Conservation (phyloP, 2,797 vertebrate genomes). For the Sarcophilus harrisii region DNA sequence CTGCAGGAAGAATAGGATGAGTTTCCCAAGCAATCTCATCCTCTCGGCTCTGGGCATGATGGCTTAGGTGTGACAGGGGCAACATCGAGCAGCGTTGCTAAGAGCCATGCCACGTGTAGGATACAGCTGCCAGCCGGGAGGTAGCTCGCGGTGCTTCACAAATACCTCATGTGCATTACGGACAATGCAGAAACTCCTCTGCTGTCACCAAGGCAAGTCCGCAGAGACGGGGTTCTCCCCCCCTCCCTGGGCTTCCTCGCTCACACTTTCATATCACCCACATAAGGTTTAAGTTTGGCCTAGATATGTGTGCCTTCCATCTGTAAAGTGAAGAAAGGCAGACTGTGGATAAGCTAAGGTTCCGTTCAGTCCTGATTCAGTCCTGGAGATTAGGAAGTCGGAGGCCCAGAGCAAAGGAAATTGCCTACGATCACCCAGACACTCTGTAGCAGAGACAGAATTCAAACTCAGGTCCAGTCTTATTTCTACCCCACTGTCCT, state of each 20-base stretch:
- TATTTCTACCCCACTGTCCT: background rate
- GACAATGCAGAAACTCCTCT: background rate
- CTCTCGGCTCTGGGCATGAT: too few species aligned
- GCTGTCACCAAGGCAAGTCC: background rate
- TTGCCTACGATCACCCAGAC: background rate
- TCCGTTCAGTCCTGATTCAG: background rate
- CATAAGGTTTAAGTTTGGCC: background rate
- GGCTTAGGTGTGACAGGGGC: background rate
- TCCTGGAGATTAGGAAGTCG: background rate
- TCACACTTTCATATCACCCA: background rate
- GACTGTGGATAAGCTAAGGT: background rate
- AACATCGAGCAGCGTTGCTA: background rate
- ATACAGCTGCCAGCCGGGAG: background rate
- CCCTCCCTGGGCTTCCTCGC: background rate
- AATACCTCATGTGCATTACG: conserved; percentile 50
- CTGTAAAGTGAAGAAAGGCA: background rate
- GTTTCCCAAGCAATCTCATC: background rate
- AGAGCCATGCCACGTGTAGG: background rate
- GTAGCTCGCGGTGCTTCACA: background rate
- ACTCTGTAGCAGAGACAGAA: background rate
- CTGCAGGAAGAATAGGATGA: background rate
- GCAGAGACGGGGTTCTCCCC: background rate
- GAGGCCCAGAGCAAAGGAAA: background rate
- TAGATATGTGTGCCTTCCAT: too few species aligned
- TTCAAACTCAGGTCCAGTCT: background rate